Percentiles rank a stretch among this genome's conserved stretches.
Evolutionary conservation across 2,888 invertebrate species (phyloP).

Genomic region (Diaprepes abbreviatus): DNA sequence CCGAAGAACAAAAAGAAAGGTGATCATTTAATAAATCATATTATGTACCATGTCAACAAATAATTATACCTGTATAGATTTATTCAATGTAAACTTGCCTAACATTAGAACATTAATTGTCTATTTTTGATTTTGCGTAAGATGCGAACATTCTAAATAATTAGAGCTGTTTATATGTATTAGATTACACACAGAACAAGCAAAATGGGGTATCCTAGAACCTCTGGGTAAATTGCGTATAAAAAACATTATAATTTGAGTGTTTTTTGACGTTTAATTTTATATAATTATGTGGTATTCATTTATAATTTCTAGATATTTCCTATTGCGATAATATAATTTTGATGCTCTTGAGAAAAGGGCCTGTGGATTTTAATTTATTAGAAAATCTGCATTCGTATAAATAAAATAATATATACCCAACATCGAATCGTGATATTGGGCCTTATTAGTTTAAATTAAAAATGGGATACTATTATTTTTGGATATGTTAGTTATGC

Average conservation of each 20-base stretch:
- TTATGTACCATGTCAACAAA: neutral
- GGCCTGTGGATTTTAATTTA: too few relatives aligned
- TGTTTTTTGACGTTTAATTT: too few relatives aligned
- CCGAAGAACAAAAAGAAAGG: neutral
- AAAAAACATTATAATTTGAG: neutral
- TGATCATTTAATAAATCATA: neutral
- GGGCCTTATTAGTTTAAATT: too few relatives aligned
- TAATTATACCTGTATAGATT: neutral
- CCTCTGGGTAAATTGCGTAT: neutral
- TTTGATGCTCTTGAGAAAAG: too few relatives aligned
- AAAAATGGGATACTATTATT: too few relatives aligned
- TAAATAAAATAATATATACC: too few relatives aligned
- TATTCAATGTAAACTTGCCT: neutral
- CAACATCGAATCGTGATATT: too few relatives aligned
- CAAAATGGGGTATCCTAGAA: neutral
- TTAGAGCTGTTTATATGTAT: neutral
- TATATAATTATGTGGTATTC: too few relatives aligned
- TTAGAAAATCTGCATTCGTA: too few relatives aligned
- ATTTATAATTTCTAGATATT: too few relatives aligned
- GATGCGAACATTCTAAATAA: neutral
- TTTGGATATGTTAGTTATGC: too few relatives aligned
- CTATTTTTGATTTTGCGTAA: neutral
- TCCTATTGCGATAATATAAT: too few relatives aligned
- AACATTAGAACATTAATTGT: neutral
- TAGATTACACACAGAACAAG: neutral